Percentiles rank a stretch among this genome's conserved stretches.
phyloP scores from a whole-genome alignment of 2,888 invertebrate genomes.

The Pedicia rivosa region DNA sequence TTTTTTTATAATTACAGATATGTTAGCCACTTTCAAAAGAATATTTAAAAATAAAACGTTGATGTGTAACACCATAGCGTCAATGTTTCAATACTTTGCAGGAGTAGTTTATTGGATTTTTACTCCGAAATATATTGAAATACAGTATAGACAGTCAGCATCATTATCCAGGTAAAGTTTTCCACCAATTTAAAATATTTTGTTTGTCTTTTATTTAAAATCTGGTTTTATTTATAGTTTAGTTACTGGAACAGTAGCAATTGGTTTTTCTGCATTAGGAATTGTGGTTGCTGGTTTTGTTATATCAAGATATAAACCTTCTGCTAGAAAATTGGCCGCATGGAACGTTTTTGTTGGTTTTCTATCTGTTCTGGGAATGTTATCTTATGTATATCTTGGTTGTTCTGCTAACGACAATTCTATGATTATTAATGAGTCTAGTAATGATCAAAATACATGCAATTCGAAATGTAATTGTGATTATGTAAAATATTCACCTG shows the following conservation, averaged over 20 bases:
- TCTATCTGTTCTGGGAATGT: slow-evolving; percentile 42
- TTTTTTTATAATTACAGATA: no score
- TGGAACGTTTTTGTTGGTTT: slow-evolving; percentile 53
- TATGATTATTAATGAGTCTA: slow-evolving; percentile 20
- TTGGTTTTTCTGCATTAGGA: slow-evolving; percentile 53
- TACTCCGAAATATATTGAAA: slow-evolving; percentile 70
- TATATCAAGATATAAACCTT: slow-evolving; percentile 48
- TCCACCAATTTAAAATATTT: not conserved
- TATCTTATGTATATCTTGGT: slow-evolving; percentile 48
- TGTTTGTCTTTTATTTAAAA: not conserved
- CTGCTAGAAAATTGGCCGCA: slow-evolving; percentile 45
- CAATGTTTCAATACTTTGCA: slow-evolving; percentile 54
- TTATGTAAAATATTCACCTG: slow-evolving; percentile 55
- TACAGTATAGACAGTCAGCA: slow-evolving; percentile 61
- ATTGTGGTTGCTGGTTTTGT: slow-evolving; percentile 48
- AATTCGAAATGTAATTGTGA: slow-evolving; percentile 51
- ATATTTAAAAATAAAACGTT: slow-evolving; percentile 48
- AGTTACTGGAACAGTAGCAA: slow-evolving; percentile 52
- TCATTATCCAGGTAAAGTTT: slow-evolving; percentile 41
- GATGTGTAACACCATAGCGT: slow-evolving; percentile 56
- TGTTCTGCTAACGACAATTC: slow-evolving; percentile 43
- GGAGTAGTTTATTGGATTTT: slow-evolving; percentile 66
- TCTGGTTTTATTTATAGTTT: slow-evolving; percentile 37
- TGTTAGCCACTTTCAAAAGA: slow-evolving; percentile 44
- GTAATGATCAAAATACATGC: slow-evolving; percentile 30